These are phyloP conservation scores for Gymnosoma rotundatum DNA, from an alignment of 2,888 invertebrate genomes.

Conservation along the genomic window DNA sequence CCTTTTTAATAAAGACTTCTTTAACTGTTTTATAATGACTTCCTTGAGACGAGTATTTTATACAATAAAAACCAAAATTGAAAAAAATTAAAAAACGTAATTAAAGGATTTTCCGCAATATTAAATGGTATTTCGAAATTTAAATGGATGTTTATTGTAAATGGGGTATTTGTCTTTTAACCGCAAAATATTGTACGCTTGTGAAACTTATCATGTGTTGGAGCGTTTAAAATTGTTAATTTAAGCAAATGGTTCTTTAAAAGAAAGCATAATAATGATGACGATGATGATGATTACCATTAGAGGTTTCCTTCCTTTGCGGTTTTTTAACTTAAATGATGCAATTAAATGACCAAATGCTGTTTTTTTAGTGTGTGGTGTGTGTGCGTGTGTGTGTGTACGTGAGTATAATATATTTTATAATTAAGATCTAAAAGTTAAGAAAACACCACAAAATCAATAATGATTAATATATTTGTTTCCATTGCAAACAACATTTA, in stretches of 20 bases:
- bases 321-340: constrained; percentile 36
- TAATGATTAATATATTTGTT: no score
- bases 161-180: constrained; percentile 42
- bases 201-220: constrained; percentile 58
- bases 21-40: constrained; percentile 28
- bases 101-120: constrained; percentile 73
- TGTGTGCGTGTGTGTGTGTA: neutral
- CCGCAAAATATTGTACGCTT: constrained; percentile 39
- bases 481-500: no score
- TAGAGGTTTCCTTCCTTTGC: constrained; percentile 43
- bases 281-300: constrained; percentile 23
- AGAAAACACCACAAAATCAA: no score
- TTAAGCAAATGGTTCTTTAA: constrained; percentile 58
- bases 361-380: no score
- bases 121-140: constrained; percentile 55
- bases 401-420: neutral
- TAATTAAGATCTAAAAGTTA: neutral
- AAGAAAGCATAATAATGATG: constrained; percentile 28
- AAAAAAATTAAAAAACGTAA: constrained; percentile 25
- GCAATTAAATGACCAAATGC: constrained; percentile 38
- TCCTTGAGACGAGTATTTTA: constrained; percentile 23
- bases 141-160: constrained; percentile 45
- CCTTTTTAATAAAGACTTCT: constrained; percentile 35
- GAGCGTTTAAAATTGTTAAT: constrained; percentile 65
- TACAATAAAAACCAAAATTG: neutral